Percentiles rank a stretch among this genome's conserved stretches.
Conservation (phyloP, 1,140 invertebrate genomes). For the Heliconius nattereri region DNA sequence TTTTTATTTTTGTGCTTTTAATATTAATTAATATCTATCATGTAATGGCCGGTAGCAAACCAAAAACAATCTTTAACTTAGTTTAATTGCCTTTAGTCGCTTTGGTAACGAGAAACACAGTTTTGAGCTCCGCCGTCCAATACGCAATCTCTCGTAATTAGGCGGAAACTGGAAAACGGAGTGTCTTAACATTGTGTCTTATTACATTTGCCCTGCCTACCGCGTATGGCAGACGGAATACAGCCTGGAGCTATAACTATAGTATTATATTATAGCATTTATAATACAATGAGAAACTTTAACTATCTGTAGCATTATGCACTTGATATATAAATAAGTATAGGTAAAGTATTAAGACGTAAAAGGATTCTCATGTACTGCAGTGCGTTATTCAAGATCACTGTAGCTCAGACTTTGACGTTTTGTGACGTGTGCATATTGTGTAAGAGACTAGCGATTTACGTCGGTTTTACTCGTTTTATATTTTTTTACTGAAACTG, state of each 20-base stretch:
- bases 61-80: too few relatives aligned
- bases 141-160: background rate
- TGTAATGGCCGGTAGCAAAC: too few relatives aligned
- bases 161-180: too few relatives aligned
- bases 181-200: too few relatives aligned
- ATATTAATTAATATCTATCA: too few relatives aligned
- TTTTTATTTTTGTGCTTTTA: too few relatives aligned
- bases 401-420: constrained; percentile 37
- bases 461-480: background rate
- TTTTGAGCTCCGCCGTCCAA: too few relatives aligned
- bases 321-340: constrained; percentile 27
- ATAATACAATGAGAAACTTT: background rate
- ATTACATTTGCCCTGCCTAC: too few relatives aligned
- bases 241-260: background rate
- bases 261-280: background rate
- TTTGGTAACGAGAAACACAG: too few relatives aligned
- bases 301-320: constrained; percentile 1
- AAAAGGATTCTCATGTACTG: constrained; percentile 48
- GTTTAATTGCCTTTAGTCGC: too few relatives aligned
- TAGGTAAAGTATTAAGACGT: constrained; percentile 35
- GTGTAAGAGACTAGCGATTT: background rate
- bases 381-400: constrained; percentile 48
- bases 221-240: background rate
- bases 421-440: constrained; percentile 20
- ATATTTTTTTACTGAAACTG: background rate